Base-by-base conservation (phyloP, 2,113 vertebrate species). In the Ia io region DNA sequence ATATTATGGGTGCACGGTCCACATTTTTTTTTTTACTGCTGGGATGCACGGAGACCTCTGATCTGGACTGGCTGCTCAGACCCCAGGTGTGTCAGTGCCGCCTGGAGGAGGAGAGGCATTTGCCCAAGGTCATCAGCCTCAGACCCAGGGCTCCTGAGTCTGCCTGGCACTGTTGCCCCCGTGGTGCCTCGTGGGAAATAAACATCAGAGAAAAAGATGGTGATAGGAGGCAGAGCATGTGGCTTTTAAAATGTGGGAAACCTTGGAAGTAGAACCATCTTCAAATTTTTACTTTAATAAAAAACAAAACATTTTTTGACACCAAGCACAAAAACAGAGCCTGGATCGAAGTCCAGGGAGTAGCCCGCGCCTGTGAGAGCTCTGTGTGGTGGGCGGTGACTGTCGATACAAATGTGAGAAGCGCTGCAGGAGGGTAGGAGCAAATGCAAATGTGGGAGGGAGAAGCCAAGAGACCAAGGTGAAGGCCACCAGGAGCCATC, bases 381-480 rank as follows among this genome's bases (percentile, higher is more conserved):
- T 65, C 28, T 25, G 40, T 16, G 63, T 37, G 0, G 37, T 10
- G 0, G 1, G 17, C 13, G 10, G 25, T 5, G 20, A 11, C 59
- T 56, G 51, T 42, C 9, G 3, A 44, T 44, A 13, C 12, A 16
- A 76, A 59, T 12, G 35, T 11, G 17, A 28, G 18, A 14, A 2
- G 5, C 28, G 9, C 25, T 13, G 44, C 35, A 30, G 12, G 28
- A 42, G 23, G 56, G 37, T 18, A 10, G 4, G 35, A 67, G 69
- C 35, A 61, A 42, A 17, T 0, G 4, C 32, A n/a, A n/a, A n/a
- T 2, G 14, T 0, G 2, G 63, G 32, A 70, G 18, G 49, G 3
- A 80, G 82, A 74, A 71, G 6, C 11, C 28, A 20, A 10, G 10
- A 84, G 35, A 47, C 37, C 9, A 37, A 53, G 10, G 35, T 0